A percentile compares a stretch with the other conserved stretches of the same genome.
Evolutionary conservation across 2,797 vertebrate genomes (phyloP).

Genomic region (Sebastes hopkinsi): DNA sequence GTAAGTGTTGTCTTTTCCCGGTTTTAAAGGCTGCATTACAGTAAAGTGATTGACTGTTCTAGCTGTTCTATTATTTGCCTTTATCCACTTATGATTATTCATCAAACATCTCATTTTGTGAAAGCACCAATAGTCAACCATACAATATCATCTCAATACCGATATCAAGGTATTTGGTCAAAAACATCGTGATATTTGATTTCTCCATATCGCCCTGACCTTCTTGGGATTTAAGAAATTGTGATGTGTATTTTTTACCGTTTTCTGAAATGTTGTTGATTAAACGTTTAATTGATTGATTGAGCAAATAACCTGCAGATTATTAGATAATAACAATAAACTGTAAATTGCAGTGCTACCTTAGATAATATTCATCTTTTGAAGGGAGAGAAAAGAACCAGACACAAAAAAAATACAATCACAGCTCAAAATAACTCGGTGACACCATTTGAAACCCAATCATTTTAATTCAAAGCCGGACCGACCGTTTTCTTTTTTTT

Average conservation of each 20-base stretch:
- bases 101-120: too few relatives aligned
- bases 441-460: neutral
- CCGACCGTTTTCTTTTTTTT: neutral
- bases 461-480: constrained; percentile 21
- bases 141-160: too few relatives aligned
- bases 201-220: too few relatives aligned
- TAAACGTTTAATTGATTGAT: neutral
- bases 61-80: too few relatives aligned
- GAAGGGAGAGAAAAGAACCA: neutral
- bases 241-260: neutral
- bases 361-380: neutral
- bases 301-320: too few relatives aligned
- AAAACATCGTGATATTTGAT: fast-evolving
- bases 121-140: too few relatives aligned
- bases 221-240: fast-evolving
- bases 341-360: too few relatives aligned
- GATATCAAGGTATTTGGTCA: too few relatives aligned
- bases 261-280: neutral
- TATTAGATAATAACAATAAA: neutral
- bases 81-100: too few relatives aligned
- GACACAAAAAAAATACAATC: neutral
- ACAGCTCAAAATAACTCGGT: neutral
- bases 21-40: too few relatives aligned
- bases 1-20: too few relatives aligned
- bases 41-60: too few relatives aligned